phyloP scores from a whole-genome alignment of 2,113 vertebrate genomes.

The Trogon surrucura region DNA sequence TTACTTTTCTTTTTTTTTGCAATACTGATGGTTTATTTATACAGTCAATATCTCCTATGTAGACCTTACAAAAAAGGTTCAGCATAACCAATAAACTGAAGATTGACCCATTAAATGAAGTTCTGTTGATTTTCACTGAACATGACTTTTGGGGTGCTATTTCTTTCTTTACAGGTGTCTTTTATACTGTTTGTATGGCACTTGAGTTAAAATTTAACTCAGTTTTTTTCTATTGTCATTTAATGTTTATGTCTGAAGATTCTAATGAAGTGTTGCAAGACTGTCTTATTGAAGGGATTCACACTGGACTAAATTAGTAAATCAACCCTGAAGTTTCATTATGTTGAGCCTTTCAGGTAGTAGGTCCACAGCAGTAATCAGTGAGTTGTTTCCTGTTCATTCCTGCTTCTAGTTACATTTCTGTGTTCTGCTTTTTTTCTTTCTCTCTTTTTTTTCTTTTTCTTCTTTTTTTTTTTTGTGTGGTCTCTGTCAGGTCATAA shows the following conservation, averaged over 20 bases:
- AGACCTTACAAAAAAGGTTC: not conserved
- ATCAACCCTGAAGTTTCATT: not conserved
- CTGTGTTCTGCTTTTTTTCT: not conserved
- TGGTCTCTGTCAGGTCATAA: not conserved
- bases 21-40: not conserved
- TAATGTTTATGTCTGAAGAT: not conserved
- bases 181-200: not conserved
- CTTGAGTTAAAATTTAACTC: not conserved
- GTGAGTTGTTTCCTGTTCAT: not conserved
- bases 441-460: no score
- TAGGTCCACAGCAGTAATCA: not conserved
- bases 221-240: not conserved
- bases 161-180: not conserved
- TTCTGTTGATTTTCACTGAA: not conserved
- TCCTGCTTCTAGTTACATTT: not conserved
- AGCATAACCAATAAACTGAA: not conserved
- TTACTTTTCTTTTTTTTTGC: not conserved
- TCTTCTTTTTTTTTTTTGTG: fast-evolving
- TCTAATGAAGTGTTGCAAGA: not conserved
- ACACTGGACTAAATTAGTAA: not conserved
- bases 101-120: not conserved
- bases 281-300: not conserved
- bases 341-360: not conserved
- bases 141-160: not conserved
- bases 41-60: not conserved